Percentiles rank a stretch among this genome's conserved stretches.
Conservation (phyloP, 2,797 vertebrate genomes). For the Etheostoma perlongum region DNA sequence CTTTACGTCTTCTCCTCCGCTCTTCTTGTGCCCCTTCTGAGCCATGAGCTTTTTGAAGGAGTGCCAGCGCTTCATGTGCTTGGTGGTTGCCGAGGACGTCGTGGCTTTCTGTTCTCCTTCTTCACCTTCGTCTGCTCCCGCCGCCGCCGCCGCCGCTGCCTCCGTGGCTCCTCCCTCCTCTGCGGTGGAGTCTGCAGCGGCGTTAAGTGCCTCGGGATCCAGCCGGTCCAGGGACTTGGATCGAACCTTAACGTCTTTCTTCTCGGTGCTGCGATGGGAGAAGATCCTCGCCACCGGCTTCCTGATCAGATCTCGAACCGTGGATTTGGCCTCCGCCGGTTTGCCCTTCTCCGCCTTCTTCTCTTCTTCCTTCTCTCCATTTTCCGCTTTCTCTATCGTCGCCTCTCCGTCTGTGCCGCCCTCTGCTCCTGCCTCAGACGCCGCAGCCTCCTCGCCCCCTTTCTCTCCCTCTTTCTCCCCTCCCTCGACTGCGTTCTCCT, state of each 20-base stretch:
- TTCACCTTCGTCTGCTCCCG: slow-evolving; percentile 23
- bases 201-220: slow-evolving; percentile 80
- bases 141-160: slow-evolving; percentile 24
- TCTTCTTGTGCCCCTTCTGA: slow-evolving; percentile 86
- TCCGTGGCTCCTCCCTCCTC: slow-evolving; percentile 62
- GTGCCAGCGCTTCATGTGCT: slow-evolving; percentile 88
- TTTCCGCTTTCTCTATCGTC: slow-evolving; percentile 78
- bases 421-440: slow-evolving; percentile 65
- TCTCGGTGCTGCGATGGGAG: slow-evolving; percentile 86
- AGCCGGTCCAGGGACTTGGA: slow-evolving; percentile 87
- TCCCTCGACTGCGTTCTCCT: slow-evolving; percentile 58
- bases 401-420: slow-evolving; percentile 73
- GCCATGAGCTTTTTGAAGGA: slow-evolving; percentile 89
- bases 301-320: slow-evolving; percentile 85
- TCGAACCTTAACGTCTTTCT: slow-evolving; percentile 84
- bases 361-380: slow-evolving; percentile 82
- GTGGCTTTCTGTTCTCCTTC: slow-evolving; percentile 77
- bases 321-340: slow-evolving; percentile 78
- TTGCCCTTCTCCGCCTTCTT: slow-evolving; percentile 81
- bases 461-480: slow-evolving; percentile 76
- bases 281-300: slow-evolving; percentile 87
- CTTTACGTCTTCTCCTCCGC: slow-evolving; percentile 76
- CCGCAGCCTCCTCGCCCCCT: slow-evolving; percentile 59
- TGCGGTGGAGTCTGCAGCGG: slow-evolving; percentile 68
- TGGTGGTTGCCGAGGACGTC: slow-evolving; percentile 71